phyloP scores from a whole-genome alignment of 2,113 vertebrate species.

The Prunella fulvescens region DNA sequence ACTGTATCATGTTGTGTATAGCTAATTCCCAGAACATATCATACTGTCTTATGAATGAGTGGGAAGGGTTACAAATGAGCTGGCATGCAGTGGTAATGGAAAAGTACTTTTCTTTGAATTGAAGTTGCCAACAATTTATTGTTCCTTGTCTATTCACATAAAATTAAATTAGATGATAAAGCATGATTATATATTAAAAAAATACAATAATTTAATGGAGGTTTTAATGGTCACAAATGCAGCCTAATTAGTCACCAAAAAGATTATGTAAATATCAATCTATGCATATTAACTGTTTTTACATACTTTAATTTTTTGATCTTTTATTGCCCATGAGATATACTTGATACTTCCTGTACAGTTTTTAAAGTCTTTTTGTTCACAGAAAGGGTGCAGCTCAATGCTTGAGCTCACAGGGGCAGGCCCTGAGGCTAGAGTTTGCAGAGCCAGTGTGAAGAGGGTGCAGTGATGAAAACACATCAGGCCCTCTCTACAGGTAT shows the following conservation, averaged over 20 bases:
- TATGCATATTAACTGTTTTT: not conserved
- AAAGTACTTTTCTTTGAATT: not conserved
- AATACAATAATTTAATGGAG: not conserved
- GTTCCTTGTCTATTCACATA: not conserved
- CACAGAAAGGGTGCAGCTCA: not conserved
- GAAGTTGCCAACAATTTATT: not conserved
- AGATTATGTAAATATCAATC: not conserved
- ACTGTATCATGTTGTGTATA: not conserved
- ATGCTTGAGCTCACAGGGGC: not conserved
- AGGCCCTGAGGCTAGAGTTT: not conserved
- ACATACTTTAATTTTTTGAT: not conserved
- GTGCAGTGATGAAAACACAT: not conserved
- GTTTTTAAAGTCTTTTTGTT: not conserved
- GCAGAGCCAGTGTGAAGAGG: not conserved
- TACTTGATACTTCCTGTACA: not conserved
- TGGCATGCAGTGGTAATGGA: not conserved
- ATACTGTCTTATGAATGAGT: not conserved
- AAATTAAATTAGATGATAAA: not conserved
- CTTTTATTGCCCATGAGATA: not conserved
- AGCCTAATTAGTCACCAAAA: not conserved
- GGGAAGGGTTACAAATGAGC: not conserved
- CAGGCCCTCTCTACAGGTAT: not conserved
- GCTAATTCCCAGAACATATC: not conserved
- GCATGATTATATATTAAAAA: not conserved
- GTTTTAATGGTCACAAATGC: not conserved